Percentiles rank a stretch among this genome's conserved stretches.
Conservation (phyloP, 2,113 vertebrate species). For the Apteryx mantelli region DNA sequence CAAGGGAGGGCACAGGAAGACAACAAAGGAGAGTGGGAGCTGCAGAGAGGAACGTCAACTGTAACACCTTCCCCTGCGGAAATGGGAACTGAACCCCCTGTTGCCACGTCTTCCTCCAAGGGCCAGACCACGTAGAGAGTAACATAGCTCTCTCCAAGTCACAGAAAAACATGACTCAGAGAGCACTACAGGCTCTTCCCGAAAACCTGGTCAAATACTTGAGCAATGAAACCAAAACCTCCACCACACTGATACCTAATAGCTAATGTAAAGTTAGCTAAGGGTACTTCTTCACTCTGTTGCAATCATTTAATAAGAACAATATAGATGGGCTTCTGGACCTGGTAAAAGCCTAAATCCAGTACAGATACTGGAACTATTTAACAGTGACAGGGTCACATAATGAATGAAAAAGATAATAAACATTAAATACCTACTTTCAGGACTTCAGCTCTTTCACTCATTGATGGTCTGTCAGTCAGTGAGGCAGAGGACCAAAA, state of each 20-base stretch:
- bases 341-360: not conserved
- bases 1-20: not conserved
- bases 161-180: accelerated
- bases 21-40: not conserved
- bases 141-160: not conserved
- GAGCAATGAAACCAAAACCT: not conserved
- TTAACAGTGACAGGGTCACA: not conserved
- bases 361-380: not conserved
- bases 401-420: not conserved
- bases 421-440: not conserved
- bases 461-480: not conserved
- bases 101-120: not conserved
- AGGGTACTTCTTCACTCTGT: accelerated
- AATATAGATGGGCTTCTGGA: not conserved
- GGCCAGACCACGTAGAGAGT: not conserved
- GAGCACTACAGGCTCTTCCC: not conserved
- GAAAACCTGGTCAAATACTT: not conserved
- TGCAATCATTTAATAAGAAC: not conserved
- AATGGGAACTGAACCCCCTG: not conserved
- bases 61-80: not conserved
- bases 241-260: not conserved
- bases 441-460: not conserved
- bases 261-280: not conserved
- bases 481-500: not conserved
- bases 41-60: not conserved